Conservation (phyloP, 2,888 invertebrate species). For the Xanthia icteritia region DNA sequence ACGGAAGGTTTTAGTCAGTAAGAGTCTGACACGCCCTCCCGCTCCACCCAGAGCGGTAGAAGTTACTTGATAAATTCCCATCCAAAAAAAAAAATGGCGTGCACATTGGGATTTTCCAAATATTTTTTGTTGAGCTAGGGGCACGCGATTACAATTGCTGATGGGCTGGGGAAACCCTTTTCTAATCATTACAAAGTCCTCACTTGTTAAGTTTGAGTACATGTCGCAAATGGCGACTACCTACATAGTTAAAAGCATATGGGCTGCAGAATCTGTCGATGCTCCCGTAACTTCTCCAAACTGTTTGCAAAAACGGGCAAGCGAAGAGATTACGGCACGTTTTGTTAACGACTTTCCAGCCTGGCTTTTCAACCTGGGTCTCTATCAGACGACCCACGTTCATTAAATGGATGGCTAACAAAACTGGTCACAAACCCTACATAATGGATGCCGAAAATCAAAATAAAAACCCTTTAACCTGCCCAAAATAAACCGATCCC, state of each 20-base stretch:
- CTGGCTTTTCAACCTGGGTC: background rate
- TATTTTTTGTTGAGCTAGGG: constrained; percentile 39
- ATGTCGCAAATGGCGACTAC: background rate
- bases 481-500: constrained; percentile 3
- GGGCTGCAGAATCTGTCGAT: background rate
- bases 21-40: too few species aligned
- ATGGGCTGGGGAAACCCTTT: constrained; percentile 41
- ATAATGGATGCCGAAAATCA: constrained; percentile 6
- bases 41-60: too few species aligned
- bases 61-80: too few species aligned
- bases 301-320: background rate
- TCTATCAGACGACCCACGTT: background rate
- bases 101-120: too few species aligned
- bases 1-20: too few species aligned
- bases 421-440: background rate
- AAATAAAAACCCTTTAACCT: background rate
- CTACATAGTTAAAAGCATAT: background rate
- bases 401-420: background rate
- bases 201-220: background rate
- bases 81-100: too few species aligned
- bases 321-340: background rate
- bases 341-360: background rate
- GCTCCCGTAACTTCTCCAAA: background rate
- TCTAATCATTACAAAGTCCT: background rate
- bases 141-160: constrained; percentile 26